Conservation (phyloP, 2,113 vertebrate species). For the Chloropsis hardwickii region DNA sequence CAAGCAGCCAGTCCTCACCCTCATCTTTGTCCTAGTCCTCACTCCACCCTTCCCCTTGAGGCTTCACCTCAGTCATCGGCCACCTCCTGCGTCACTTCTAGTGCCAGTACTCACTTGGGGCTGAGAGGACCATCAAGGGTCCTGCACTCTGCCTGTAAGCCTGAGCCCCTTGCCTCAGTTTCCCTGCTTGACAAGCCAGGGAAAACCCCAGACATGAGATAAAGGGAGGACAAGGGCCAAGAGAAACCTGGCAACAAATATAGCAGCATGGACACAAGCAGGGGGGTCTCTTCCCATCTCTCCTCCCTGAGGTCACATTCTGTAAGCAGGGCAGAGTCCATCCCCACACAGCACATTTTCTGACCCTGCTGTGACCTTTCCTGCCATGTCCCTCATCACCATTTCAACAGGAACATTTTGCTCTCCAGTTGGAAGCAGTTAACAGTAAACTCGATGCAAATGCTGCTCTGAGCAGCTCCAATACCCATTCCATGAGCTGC, state of each 20-base stretch:
- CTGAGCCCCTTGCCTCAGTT: not conserved
- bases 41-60: not conserved
- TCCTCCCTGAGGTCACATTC: not conserved
- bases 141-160: not conserved
- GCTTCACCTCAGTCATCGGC: not conserved
- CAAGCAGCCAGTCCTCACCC: not conserved
- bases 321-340: not conserved
- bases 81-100: not conserved
- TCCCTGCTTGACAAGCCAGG: not conserved
- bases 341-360: not conserved
- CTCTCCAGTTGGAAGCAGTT: not conserved
- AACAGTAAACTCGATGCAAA: not conserved
- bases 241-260: not conserved
- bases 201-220: not conserved
- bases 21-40: not conserved
- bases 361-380: not conserved
- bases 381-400: not conserved
- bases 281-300: not conserved
- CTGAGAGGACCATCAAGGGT: not conserved
- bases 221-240: accelerated
- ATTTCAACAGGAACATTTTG: not conserved
- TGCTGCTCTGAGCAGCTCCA: not conserved
- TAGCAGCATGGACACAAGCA: not conserved
- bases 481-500: not conserved
- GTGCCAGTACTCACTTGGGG: not conserved